A percentile compares a stretch with the other conserved stretches of the same genome.
Evolutionary conservation across 1,140 invertebrate species (phyloP).

Genomic region (Aphelinus certus): DNA sequence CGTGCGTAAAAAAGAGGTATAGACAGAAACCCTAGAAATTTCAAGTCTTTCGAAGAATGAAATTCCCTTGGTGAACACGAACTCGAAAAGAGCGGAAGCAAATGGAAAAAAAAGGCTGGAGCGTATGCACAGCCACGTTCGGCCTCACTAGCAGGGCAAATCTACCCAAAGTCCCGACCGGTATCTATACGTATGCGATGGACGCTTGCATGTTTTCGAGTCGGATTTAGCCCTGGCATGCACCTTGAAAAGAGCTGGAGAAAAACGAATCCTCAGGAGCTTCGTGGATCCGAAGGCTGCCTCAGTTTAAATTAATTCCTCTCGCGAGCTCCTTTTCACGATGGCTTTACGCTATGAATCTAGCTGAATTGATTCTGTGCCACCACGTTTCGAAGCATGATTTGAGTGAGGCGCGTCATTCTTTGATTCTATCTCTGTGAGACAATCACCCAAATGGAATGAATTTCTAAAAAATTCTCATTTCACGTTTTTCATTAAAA

Average conservation of each 20-base stretch:
- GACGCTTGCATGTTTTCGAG: neutral
- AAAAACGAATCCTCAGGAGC: neutral
- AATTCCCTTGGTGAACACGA: neutral
- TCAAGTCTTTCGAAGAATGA: conserved; percentile 1
- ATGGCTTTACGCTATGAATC: too few relatives aligned
- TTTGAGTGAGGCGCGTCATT: too few relatives aligned
- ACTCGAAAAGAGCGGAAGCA: neutral
- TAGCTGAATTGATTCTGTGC: too few relatives aligned
- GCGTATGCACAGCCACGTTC: conserved; percentile 22
- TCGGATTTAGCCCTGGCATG: neutral
- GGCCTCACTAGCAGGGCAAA: conserved; percentile 10
- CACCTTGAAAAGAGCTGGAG: conserved; percentile 1
- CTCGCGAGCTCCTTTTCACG: too few relatives aligned
- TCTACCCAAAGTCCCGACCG: neutral
- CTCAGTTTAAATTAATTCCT: too few relatives aligned
- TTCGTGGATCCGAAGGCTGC: too few relatives aligned
- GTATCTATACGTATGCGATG: neutral
- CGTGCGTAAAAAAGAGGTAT: too few relatives aligned
- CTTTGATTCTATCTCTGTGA: too few relatives aligned
- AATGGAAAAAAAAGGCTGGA: conserved; percentile 6
- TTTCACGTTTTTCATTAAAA: too few relatives aligned
- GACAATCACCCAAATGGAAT: too few relatives aligned
- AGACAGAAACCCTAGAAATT: neutral
- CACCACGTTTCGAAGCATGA: too few relatives aligned
- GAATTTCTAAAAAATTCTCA: too few relatives aligned